Percentiles rank a stretch among this genome's conserved stretches.
Evolutionary conservation across 1,140 invertebrate species (phyloP).

Genomic region (Temnothorax longispinosus): DNA sequence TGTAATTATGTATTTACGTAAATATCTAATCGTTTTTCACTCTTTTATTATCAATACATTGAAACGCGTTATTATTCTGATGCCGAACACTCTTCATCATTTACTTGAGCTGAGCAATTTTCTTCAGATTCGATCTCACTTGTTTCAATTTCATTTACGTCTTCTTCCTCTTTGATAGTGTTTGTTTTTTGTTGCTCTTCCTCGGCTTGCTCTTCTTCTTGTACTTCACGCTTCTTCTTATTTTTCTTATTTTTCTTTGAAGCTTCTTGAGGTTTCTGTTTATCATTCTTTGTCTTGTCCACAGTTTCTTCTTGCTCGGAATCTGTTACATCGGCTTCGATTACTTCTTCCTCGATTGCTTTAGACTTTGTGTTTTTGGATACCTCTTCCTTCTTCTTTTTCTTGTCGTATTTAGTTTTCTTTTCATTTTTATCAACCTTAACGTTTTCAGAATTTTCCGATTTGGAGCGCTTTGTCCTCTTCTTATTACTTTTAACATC

Average conservation of each 20-base stretch:
- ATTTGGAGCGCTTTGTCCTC: not conserved
- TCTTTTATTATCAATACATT: not conserved
- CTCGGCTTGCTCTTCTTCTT: constrained; percentile 19
- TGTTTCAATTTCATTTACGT: not conserved
- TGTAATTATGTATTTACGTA: not conserved
- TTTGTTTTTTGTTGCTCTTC: not conserved
- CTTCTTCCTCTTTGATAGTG: constrained; percentile 1
- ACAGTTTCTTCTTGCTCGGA: not conserved
- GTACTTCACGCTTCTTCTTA: constrained; percentile 33
- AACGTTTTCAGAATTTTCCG: constrained; percentile 2
- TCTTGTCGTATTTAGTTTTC: constrained; percentile 47
- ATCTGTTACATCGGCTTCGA: constrained; percentile 9
- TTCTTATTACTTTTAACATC: constrained; percentile 12
- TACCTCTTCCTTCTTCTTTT: constrained; percentile 34
- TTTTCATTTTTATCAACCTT: constrained; percentile 3
- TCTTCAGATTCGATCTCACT: not conserved
- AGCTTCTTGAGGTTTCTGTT: not conserved
- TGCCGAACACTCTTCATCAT: not conserved
- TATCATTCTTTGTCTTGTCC: not conserved
- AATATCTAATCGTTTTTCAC: not conserved
- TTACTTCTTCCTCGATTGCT: not conserved
- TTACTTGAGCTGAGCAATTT: not conserved
- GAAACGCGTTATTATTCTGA: not conserved
- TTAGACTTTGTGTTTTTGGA: not conserved
- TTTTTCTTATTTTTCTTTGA: constrained; percentile 25